phyloP scores from a whole-genome alignment of 2,888 invertebrate genomes.

The Pollenia angustigena region DNA sequence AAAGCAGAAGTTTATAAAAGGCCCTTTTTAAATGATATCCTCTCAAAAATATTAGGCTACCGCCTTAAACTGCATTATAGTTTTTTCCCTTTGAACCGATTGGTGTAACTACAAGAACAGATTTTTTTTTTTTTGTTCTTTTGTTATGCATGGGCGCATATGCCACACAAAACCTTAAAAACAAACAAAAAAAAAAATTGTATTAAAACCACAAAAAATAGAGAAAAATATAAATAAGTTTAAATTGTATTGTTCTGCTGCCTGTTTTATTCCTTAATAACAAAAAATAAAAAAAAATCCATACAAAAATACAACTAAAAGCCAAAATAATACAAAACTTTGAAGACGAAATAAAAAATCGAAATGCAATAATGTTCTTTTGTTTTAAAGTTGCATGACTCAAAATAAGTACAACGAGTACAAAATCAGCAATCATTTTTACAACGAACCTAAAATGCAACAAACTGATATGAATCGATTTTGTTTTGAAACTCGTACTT shows the following conservation, averaged over 20 bases:
- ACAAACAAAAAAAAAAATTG: slow-evolving; percentile 21
- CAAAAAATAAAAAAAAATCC: slow-evolving; percentile 13
- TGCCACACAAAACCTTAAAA: slow-evolving; percentile 38
- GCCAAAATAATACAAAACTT: slow-evolving; percentile 20
- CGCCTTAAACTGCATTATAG: not conserved
- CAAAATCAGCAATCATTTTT: slow-evolving; percentile 10
- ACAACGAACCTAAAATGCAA: slow-evolving; percentile 45
- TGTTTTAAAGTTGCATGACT: slow-evolving; percentile 64
- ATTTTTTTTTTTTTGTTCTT: slow-evolving; percentile 61
- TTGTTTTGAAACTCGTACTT: slow-evolving; percentile 39
- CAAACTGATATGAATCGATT: slow-evolving; percentile 74
- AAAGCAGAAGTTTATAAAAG: not conserved
- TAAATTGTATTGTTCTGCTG: slow-evolving; percentile 55
- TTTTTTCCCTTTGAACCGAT: slow-evolving; percentile 28
- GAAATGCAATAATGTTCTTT: slow-evolving; percentile 59
- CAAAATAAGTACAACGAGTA: slow-evolving; percentile 30
- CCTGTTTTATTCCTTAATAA: slow-evolving; percentile 25
- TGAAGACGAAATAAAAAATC: slow-evolving; percentile 16
- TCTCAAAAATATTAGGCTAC: not conserved
- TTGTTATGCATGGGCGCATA: slow-evolving; percentile 64
- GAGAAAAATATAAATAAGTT: slow-evolving; percentile 57
- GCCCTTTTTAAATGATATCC: not conserved
- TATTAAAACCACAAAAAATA: slow-evolving; percentile 44
- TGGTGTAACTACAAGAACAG: slow-evolving; percentile 70
- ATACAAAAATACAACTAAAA: slow-evolving; percentile 12